Percentiles rank a stretch among this genome's conserved stretches.
Conservation (phyloP, 2,113 vertebrate genomes). For the Conger conger region DNA sequence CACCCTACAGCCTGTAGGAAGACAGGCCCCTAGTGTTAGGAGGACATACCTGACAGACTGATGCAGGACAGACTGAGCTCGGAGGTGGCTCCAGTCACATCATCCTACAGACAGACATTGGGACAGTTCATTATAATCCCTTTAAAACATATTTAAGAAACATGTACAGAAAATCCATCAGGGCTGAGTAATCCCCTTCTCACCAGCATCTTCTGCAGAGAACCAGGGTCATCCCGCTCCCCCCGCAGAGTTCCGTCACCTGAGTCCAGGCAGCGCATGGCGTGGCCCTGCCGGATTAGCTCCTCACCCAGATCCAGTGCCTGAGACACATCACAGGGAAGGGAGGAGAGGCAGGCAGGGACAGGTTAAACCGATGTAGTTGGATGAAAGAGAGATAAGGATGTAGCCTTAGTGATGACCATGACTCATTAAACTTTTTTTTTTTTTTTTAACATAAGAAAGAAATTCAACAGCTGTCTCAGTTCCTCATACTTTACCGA, state of each 20-base stretch:
- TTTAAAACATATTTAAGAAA: neutral
- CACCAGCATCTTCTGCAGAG: slow-evolving; percentile 70
- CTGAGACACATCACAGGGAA: slow-evolving; percentile 51
- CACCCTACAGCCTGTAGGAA: too few relatives aligned
- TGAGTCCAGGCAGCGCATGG: slow-evolving; percentile 59
- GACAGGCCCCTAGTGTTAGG: too few relatives aligned
- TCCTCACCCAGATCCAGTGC: slow-evolving; percentile 77
- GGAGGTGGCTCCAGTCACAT: slow-evolving; percentile 61
- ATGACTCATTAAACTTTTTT: too few relatives aligned
- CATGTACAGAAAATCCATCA: neutral
- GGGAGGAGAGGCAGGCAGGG: neutral
- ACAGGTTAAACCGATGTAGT: neutral
- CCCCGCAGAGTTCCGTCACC: slow-evolving; percentile 17
- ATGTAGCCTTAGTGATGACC: neutral
- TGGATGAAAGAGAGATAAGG: neutral
- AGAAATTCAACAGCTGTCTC: too few relatives aligned
- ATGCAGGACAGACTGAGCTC: slow-evolving; percentile 73
- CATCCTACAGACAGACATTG: slow-evolving; percentile 58
- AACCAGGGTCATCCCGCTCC: slow-evolving; percentile 41
- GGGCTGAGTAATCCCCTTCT: neutral
- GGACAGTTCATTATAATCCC: neutral
- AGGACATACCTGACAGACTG: slow-evolving; percentile 75
- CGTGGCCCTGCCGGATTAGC: slow-evolving; percentile 75
- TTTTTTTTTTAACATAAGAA: too few relatives aligned
- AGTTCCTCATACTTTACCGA: too few relatives aligned